These are phyloP conservation scores for Dermochelys coriacea DNA, from an alignment of 2,797 vertebrate species.

Conservation along the genomic window DNA sequence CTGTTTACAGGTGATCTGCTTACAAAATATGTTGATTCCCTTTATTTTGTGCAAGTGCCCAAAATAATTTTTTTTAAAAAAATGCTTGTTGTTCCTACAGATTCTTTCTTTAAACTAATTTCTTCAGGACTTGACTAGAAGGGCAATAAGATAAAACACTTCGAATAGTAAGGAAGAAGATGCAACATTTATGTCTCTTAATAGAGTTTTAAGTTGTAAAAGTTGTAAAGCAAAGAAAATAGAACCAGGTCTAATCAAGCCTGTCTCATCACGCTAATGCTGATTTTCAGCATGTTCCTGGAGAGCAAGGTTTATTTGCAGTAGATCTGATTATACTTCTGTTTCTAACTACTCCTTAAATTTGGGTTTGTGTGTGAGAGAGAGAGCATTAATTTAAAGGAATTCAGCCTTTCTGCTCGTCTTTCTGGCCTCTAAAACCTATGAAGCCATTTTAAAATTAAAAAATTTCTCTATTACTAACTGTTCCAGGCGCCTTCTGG, in stretches of 20 bases:
- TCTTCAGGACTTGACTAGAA: background rate
- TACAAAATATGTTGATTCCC: background rate
- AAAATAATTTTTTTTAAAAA: background rate
- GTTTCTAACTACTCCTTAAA: conserved; percentile 10
- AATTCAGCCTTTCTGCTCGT: conserved; percentile 43
- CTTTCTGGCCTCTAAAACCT: conserved; percentile 65
- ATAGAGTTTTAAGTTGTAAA: conserved; percentile 33
- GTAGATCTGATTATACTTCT: background rate
- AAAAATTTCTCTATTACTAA: conserved; percentile 74
- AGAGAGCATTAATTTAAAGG: background rate
- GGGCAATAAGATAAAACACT: background rate
- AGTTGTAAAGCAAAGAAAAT: conserved; percentile 44
- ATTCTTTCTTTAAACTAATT: conserved; percentile 23
- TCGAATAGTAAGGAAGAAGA: conserved; percentile 1
- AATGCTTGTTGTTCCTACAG: background rate
- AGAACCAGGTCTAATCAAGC: conserved; percentile 23
- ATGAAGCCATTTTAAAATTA: conserved; percentile 73
- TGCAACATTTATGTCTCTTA: background rate
- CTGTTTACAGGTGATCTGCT: conserved; percentile 20
- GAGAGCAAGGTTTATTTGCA: conserved; percentile 18
- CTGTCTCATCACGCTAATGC: conserved; percentile 30
- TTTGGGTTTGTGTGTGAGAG: conserved; percentile 14
- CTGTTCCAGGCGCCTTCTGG: conserved; percentile 75
- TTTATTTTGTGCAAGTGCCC: background rate
- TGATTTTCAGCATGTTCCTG: conserved; percentile 36